Percentiles rank a stretch among this genome's conserved stretches.
Conservation (phyloP, 2,113 vertebrate species). For the Nesoenas mayeri region DNA sequence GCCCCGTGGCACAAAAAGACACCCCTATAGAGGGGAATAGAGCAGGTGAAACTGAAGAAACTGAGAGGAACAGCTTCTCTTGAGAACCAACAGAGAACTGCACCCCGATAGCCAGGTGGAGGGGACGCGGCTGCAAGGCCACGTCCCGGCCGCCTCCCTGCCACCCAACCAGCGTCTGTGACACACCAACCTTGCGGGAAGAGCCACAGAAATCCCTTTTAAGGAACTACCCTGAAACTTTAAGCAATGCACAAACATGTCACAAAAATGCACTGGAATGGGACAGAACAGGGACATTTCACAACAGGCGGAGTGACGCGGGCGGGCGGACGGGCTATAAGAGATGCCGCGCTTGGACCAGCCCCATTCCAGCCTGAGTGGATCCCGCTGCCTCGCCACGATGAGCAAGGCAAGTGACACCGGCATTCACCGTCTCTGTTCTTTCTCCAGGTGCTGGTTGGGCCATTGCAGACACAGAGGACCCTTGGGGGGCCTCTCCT, state of each 20-base stretch:
- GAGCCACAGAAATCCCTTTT: neutral
- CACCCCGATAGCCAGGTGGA: neutral
- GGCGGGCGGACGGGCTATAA: neutral
- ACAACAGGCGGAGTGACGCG: neutral
- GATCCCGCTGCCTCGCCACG: neutral
- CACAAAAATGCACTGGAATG: neutral
- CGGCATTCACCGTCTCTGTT: fast-evolving
- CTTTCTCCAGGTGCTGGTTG: neutral
- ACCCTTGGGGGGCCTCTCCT: neutral
- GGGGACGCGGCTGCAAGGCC: neutral
- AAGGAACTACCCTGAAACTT: neutral
- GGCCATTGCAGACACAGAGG: fast-evolving
- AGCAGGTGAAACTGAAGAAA: fast-evolving
- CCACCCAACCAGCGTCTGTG: neutral
- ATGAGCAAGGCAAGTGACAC: constrained; percentile 48
- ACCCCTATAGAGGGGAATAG: fast-evolving
- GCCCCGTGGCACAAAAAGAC: fast-evolving
- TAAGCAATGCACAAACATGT: neutral
- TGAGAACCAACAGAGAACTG: fast-evolving
- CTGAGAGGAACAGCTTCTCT: fast-evolving
- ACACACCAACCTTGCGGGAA: neutral
- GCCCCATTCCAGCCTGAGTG: fast-evolving
- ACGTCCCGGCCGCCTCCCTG: neutral
- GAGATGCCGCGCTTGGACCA: fast-evolving
- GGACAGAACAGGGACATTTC: neutral